phyloP scores from a whole-genome alignment of 2,797 vertebrate genomes.

The Margarornis squamiger region DNA sequence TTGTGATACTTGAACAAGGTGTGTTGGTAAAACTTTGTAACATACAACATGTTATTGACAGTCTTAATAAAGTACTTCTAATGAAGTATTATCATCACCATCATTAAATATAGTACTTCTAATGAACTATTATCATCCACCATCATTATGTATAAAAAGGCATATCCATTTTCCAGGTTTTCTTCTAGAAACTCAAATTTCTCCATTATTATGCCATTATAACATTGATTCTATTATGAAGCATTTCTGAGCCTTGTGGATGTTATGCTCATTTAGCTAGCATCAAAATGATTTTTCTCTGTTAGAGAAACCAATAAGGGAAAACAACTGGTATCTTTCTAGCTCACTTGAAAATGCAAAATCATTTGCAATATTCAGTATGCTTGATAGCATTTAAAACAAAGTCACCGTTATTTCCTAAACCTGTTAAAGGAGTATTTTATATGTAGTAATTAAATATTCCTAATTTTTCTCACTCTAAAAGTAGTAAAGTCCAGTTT shows the following conservation, averaged over 20 bases:
- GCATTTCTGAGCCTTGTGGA: neutral
- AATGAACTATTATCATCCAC: neutral
- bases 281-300: neutral
- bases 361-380: neutral
- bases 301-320: neutral
- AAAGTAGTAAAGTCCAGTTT: neutral
- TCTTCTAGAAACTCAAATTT: neutral
- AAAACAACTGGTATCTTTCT: neutral
- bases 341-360: neutral
- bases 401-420: neutral
- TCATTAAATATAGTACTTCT: neutral
- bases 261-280: neutral
- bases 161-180: neutral
- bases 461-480: neutral
- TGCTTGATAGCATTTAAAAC: neutral
- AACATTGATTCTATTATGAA: neutral
- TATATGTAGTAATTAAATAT: neutral
- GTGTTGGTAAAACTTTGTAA: neutral
- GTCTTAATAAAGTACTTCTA: neutral
- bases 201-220: neutral
- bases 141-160: neutral
- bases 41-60: neutral
- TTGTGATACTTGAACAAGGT: neutral
- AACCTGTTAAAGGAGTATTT: neutral
- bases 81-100: neutral